Conservation (phyloP, 2,797 vertebrate genomes). For the Smutsia temminckii region DNA sequence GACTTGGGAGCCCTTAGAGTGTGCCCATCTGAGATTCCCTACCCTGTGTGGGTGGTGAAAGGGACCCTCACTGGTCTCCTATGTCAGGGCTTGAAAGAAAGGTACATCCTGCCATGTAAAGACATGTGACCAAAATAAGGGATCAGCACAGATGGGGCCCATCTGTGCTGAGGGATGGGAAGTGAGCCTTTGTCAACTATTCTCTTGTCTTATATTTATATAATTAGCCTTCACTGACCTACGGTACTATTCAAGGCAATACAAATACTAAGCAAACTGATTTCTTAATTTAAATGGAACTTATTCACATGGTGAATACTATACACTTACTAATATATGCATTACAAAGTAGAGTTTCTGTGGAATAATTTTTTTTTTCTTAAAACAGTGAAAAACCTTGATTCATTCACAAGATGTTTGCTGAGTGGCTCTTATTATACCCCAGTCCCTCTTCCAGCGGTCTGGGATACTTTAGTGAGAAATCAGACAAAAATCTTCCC, state of each 20-base stretch:
- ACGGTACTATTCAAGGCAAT: neutral
- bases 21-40: neutral
- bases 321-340: neutral
- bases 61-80: neutral
- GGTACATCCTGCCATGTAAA: neutral
- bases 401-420: neutral
- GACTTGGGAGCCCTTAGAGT: neutral
- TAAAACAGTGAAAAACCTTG: neutral
- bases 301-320: neutral
- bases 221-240: neutral
- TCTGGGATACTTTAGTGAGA: neutral
- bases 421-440: neutral
- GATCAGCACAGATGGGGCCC: neutral
- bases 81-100: neutral
- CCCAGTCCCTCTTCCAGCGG: neutral
- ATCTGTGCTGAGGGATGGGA: neutral
- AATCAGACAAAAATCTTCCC: neutral
- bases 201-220: neutral
- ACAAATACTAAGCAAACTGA: neutral
- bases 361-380: neutral
- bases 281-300: neutral
- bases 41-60: neutral
- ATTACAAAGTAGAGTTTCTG: neutral
- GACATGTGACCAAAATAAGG: neutral
- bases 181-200: neutral